Conservation (phyloP, 2,888 invertebrate species). For the Pristionchus mayeri region DNA sequence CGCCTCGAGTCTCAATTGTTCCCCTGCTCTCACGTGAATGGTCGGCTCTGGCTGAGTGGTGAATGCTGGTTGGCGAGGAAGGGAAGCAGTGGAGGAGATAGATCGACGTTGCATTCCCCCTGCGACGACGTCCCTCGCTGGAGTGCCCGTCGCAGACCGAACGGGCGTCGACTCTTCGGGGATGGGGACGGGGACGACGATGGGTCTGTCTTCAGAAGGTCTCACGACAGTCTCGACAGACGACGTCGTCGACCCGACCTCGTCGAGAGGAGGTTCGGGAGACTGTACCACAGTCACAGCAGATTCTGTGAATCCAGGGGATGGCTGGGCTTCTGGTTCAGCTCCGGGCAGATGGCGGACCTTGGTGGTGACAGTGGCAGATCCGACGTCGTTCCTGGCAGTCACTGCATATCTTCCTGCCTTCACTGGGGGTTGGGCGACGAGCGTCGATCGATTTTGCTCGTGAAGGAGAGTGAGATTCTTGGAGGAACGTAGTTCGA, state of each 20-base stretch:
- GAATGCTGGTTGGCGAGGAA: conserved; percentile 53
- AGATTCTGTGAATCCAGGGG: conserved; percentile 61
- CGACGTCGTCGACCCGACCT: conserved; percentile 49
- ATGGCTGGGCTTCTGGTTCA: conserved; percentile 53
- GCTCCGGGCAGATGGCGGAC: conserved; percentile 59
- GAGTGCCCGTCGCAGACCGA: conserved; percentile 47
- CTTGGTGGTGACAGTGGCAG: conserved; percentile 57
- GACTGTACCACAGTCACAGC: conserved; percentile 62
- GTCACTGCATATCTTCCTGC: conserved; percentile 70
- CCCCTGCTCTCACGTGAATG: conserved; percentile 58
- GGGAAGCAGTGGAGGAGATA: conserved; percentile 49
- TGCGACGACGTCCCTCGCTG: conserved; percentile 41
- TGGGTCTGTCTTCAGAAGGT: conserved; percentile 50
- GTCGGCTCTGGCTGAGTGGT: conserved; percentile 53
- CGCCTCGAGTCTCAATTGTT: conserved; percentile 59
- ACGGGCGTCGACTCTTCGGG: conserved; percentile 54
- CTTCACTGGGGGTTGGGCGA: conserved; percentile 69
- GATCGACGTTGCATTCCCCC: conserved; percentile 26
- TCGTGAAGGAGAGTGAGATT: conserved; percentile 64
- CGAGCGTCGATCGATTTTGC: conserved; percentile 70
- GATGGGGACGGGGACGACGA: conserved; percentile 50
- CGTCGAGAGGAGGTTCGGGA: conserved; percentile 50
- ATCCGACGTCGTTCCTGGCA: conserved; percentile 67
- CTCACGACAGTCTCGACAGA: conserved; percentile 62
- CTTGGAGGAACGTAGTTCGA: conserved; percentile 73